Conservation (phyloP, 2,888 invertebrate genomes). For the Diarsia rubi region DNA sequence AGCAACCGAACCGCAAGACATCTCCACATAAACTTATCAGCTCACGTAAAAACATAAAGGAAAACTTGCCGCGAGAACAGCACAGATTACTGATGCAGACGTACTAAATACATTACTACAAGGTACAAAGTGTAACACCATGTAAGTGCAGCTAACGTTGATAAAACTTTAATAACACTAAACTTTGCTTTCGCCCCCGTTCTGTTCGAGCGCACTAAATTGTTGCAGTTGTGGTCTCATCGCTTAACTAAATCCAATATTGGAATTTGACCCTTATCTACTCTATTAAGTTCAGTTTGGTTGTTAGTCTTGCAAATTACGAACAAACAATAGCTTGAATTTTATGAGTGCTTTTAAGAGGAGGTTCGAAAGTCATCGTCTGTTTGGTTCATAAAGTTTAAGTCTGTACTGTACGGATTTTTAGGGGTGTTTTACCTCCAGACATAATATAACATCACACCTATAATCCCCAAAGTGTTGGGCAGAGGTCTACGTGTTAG, state of each 20-base stretch:
- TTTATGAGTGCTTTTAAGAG: conserved; percentile 59
- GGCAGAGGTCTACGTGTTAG: neutral
- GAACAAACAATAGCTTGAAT: conserved; percentile 64
- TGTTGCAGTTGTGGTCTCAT: conserved; percentile 75
- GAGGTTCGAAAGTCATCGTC: conserved; percentile 5
- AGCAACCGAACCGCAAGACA: neutral
- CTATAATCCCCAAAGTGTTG: neutral
- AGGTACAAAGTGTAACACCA: conserved; percentile 58
- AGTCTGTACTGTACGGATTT: neutral
- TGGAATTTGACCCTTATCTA: conserved; percentile 72
- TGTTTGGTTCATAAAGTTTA: neutral
- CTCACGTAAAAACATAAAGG: conserved; percentile 26
- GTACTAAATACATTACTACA: conserved; percentile 68
- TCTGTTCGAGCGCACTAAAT: conserved; percentile 70
- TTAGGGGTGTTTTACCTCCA: neutral
- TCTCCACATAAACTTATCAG: neutral
- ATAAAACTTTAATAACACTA: conserved; percentile 72
- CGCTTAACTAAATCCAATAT: conserved; percentile 80
- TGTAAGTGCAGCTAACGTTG: conserved; percentile 59
- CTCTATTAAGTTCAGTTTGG: conserved; percentile 70
- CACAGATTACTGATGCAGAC: conserved; percentile 69
- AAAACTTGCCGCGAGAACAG: conserved; percentile 38
- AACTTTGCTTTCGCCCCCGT: conserved; percentile 63
- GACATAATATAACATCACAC: neutral
- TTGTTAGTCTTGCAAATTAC: conserved; percentile 71